phyloP scores from a whole-genome alignment of 2,113 vertebrate species.

The Prunella himalayana region DNA sequence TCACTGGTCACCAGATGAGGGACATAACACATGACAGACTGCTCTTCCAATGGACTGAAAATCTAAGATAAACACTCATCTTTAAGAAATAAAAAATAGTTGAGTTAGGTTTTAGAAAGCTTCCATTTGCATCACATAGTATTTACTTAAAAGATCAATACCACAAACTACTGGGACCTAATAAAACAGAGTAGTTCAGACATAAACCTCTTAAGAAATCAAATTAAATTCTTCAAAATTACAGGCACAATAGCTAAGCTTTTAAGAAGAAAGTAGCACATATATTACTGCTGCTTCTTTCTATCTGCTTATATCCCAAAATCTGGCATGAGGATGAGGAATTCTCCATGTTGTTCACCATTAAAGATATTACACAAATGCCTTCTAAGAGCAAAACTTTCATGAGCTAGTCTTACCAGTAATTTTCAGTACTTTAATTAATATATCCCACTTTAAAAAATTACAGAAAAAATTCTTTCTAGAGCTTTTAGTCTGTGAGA shows the following conservation, averaged over 20 bases:
- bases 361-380: not conserved
- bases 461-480: not conserved
- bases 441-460: not conserved
- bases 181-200: conserved; percentile 14
- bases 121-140: conserved; percentile 5
- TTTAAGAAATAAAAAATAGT: not conserved
- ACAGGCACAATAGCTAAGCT: not conserved
- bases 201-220: not conserved
- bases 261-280: not conserved
- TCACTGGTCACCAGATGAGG: not conserved
- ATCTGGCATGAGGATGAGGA: not conserved
- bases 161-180: not conserved
- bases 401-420: not conserved
- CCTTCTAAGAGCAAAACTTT: not conserved
- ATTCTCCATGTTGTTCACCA: not conserved
- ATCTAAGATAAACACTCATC: not conserved
- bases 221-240: conserved; percentile 9
- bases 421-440: not conserved
- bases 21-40: not conserved
- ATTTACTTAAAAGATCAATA: conserved; percentile 39
- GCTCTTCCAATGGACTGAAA: not conserved
- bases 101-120: not conserved
- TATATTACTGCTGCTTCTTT: not conserved
- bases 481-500: not conserved
- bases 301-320: not conserved